phyloP scores from a whole-genome alignment of 1,140 invertebrate genomes.

The Heliconius melpomene region DNA sequence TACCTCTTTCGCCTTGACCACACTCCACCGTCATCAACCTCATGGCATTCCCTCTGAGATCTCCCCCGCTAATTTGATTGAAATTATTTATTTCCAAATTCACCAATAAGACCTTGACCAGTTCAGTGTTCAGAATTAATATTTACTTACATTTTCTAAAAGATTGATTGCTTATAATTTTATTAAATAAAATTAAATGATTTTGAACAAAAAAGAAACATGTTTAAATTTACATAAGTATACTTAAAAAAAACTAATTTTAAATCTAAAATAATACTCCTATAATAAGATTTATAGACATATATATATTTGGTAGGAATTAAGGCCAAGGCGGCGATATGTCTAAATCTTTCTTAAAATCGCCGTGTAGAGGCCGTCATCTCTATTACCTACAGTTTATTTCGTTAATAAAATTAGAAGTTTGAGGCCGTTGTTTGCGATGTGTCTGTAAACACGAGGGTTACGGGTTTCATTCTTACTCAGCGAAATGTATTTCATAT shows the following conservation, averaged over 20 bases:
- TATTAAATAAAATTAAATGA: constrained; percentile 1
- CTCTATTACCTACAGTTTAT: background rate
- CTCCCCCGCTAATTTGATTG: too few species aligned
- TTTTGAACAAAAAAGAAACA: constrained; percentile 1
- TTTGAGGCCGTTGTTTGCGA: background rate
- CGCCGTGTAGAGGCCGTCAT: background rate
- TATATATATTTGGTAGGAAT: constrained; percentile 6
- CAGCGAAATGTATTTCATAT: too few species aligned
- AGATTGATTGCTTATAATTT: background rate
- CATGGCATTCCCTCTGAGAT: too few species aligned
- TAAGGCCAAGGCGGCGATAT: constrained; percentile 14
- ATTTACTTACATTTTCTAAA: background rate
- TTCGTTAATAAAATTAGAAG: background rate
- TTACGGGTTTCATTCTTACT: background rate
- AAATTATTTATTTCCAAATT: too few species aligned
- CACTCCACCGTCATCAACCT: too few species aligned
- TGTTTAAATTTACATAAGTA: constrained; percentile 5
- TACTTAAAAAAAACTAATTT: constrained; percentile 9
- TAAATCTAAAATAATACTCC: background rate
- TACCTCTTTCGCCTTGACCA: too few species aligned
- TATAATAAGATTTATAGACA: constrained; percentile 2
- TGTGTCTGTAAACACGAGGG: background rate
- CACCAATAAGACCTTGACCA: background rate
- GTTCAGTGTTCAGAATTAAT: background rate
- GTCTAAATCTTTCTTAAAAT: constrained; percentile 1